phyloP scores from a whole-genome alignment of 30 jellyfish, hydroid and myxozoan species.

The Phacellophora camtschatica region DNA sequence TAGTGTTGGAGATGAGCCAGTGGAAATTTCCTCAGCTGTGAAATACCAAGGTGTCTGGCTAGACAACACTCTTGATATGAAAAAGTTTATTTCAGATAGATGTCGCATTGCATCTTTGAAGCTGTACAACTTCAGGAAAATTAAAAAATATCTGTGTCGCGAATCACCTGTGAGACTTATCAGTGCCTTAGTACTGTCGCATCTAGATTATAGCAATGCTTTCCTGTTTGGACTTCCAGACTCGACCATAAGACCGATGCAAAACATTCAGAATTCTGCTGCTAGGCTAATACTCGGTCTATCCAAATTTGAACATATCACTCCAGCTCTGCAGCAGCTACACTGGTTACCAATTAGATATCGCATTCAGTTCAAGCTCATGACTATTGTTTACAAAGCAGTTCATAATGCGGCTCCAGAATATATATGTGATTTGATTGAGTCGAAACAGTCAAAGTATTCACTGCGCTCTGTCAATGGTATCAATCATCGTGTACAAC shows the following conservation, averaged over 20 bases:
- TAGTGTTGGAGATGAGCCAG: slow-evolving; percentile 37
- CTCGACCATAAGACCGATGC: slow-evolving; percentile 23
- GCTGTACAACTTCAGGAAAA: slow-evolving; percentile 31
- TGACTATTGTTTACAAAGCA: slow-evolving; percentile 5
- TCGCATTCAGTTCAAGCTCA: slow-evolving; percentile 22
- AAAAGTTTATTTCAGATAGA: slow-evolving; percentile 25
- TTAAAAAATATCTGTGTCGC: slow-evolving; percentile 34
- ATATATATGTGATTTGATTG: too few species aligned
- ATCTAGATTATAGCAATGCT: slow-evolving; percentile 50
- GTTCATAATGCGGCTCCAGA: too few species aligned
- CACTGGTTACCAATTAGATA: slow-evolving; percentile 36
- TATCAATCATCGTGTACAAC: too few species aligned
- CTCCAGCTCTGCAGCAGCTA: slow-evolving; percentile 34
- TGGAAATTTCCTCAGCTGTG: slow-evolving; percentile 34
- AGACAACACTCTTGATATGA: slow-evolving; percentile 27
- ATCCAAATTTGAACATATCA: slow-evolving; percentile 9
- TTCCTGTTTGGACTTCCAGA: slow-evolving; percentile 36
- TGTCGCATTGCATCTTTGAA: slow-evolving; percentile 40
- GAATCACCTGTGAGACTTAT: slow-evolving; percentile 17
- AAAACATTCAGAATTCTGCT: slow-evolving; percentile 14
- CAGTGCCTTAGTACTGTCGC: slow-evolving; percentile 25
- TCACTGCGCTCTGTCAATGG: too few species aligned
- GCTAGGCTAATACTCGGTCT: slow-evolving; percentile 19
- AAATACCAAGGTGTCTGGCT: slow-evolving; percentile 33
- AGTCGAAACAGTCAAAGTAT: too few species aligned